Evolutionary conservation across 1,140 invertebrate genomes (phyloP).

Genomic region (Laodelphax striatellus): DNA sequence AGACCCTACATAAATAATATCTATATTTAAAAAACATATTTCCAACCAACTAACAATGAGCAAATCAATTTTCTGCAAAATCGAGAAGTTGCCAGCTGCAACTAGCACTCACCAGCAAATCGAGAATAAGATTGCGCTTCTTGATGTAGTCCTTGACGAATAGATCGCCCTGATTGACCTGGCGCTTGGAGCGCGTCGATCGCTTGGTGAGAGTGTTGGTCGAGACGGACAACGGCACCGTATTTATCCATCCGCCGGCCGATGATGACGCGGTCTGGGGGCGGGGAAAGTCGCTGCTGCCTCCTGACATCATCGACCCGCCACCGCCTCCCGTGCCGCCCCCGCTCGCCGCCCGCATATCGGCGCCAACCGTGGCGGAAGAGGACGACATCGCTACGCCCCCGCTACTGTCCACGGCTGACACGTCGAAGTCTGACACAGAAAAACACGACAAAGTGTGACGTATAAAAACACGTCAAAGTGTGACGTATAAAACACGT

Average conservation of each 20-base stretch:
- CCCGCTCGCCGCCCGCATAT: conserved; percentile 5
- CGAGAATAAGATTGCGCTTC: conserved; percentile 88
- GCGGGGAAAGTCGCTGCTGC: conserved; percentile 9
- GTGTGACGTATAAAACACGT: no score
- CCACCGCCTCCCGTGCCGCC: background rate
- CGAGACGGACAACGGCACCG: conserved; percentile 57
- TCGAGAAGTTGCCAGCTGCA: no score
- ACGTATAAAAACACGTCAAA: no score
- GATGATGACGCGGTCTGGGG: conserved; percentile 41
- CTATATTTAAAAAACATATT: no score
- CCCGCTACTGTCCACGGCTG: background rate
- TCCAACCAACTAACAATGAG: no score
- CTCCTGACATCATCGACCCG: background rate
- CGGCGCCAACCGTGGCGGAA: conserved; percentile 7
- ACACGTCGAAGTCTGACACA: conserved; percentile 35
- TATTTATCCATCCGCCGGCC: conserved; percentile 74
- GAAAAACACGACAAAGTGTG: background rate
- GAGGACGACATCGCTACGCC: background rate
- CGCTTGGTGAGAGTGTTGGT: conserved; percentile 67
- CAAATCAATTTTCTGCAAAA: no score
- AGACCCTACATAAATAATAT: no score
- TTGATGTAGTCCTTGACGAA: conserved; percentile 91
- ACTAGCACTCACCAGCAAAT: conserved; percentile 51
- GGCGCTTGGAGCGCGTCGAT: conserved; percentile 47
- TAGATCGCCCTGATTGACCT: conserved; percentile 50